phyloP scores from a whole-genome alignment of 30 jellyfish, hydroid and myxozoan species.

The Cassiopea xamachana region DNA sequence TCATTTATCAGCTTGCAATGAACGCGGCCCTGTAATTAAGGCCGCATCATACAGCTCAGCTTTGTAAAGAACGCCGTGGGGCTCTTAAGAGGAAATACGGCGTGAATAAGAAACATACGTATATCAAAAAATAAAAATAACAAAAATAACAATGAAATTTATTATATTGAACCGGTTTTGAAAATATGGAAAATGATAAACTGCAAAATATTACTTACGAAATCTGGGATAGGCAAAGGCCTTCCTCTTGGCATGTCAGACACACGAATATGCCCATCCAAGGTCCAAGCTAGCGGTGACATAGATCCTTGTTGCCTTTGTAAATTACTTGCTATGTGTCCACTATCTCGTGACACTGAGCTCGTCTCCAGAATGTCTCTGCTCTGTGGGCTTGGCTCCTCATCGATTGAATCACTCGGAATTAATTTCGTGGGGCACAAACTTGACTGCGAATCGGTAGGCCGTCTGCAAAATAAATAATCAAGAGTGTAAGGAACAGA shows the following conservation, averaged over 20 bases:
- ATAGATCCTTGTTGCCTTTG: conserved; percentile 35
- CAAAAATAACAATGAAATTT: no score
- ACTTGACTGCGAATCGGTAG: background rate
- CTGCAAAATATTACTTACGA: conserved; percentile 53
- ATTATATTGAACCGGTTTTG: no score
- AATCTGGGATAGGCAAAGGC: conserved; percentile 78
- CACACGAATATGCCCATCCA: conserved; percentile 86
- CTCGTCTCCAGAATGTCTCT: conserved; percentile 11
- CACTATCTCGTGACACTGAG: conserved; percentile 13
- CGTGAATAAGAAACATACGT: no score
- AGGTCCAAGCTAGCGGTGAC: conserved; percentile 92
- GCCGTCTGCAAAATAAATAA: conserved; percentile 2
- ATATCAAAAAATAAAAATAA: no score
- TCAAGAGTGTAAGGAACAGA: background rate
- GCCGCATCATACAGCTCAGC: no score
- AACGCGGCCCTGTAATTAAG: no score
- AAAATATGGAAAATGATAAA: no score
- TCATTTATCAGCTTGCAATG: no score
- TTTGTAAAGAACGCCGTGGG: no score
- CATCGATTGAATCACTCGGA: conserved; percentile 12
- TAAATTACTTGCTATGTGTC: background rate
- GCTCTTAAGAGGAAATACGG: no score
- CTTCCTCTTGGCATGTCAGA: conserved; percentile 64
- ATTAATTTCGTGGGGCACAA: conserved; percentile 58
- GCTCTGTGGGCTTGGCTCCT: background rate